Base-by-base conservation (phyloP, 2,888 invertebrate genomes). In the Dendrolimus pini region DNA sequence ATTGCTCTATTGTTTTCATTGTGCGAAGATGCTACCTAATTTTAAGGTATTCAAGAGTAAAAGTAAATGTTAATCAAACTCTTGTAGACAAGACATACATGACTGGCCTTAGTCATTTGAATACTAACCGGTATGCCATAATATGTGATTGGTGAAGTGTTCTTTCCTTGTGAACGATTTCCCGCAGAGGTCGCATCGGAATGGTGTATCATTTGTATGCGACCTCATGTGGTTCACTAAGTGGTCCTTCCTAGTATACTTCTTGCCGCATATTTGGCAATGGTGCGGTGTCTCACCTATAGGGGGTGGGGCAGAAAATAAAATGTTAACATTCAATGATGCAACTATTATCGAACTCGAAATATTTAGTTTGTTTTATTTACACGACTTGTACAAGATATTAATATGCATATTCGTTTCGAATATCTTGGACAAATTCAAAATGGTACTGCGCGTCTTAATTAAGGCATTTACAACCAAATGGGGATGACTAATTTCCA, bases 151-250 rank as follows among this genome's bases (percentile, higher is more conserved):
- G 93, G 95, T 95, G 91, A 96, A 96, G 88, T 96, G 96, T 90
- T 96, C 96, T 91, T 96, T 96, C 80, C 96, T 93, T 62, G 96
- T 96, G 85, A 96, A 96, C 68, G 95, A 95, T 89, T 96, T 96
- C 83, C 96, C 95, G 88, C 96, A 96, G 78, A 96, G 94, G 82
- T 96, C 96, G 85, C 96, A 97, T 76, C 95, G 93, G 88, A 95
- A 96, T 61, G 96, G 96, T 61, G 96, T 96, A 85, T 96, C 96
- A 79, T 96, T 96, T 65, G 96, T 96, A 83, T 96, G 96, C 62
- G 96, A 96, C 71, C 96, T 93, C 94, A 96, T 95, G 88, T 96
- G 96, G 88, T 96, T 96, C 72, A 95, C 94, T 82, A 96, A 93
- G 89, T 96, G 96, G 87, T 96, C 96, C 89, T 96, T 96, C 72